These are phyloP conservation scores for Harpalus rufipes DNA, from an alignment of 2,888 invertebrate genomes.

Conservation along the genomic window DNA sequence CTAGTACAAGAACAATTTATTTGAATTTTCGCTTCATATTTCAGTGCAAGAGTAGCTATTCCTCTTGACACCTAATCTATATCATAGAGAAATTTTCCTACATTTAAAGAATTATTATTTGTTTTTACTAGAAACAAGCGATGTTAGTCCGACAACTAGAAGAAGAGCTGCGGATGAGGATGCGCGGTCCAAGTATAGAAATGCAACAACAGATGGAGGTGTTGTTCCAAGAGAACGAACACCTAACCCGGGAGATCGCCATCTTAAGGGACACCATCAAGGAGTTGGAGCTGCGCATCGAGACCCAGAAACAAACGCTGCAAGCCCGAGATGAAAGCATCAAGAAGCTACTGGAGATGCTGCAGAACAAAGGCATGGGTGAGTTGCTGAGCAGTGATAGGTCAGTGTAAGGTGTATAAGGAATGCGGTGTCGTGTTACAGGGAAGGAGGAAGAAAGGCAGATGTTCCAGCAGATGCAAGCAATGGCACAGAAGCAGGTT, in stretches of 20 bases:
- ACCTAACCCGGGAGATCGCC: constrained; percentile 94
- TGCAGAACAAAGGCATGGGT: constrained; percentile 98
- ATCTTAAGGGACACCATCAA: constrained; percentile 96
- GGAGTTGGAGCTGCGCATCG: constrained; percentile 97
- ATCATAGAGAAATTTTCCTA: too few relatives aligned
- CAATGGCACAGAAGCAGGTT: constrained; percentile 98
- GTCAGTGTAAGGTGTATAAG: constrained; percentile 90
- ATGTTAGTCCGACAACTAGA: constrained; percentile 95
- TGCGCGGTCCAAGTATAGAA: constrained; percentile 94
- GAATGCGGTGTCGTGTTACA: constrained; percentile 78
- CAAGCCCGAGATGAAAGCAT: constrained; percentile 98
- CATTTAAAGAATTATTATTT: background rate
- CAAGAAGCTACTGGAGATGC: constrained; percentile 98
- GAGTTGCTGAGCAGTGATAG: constrained; percentile 90
- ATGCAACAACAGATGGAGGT: constrained; percentile 95
- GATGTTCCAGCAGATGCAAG: constrained; percentile 98
- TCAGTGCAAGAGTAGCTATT: too few relatives aligned
- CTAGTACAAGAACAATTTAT: too few relatives aligned
- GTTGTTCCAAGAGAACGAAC: constrained; percentile 95
- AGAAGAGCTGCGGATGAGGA: constrained; percentile 92
- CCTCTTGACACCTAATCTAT: too few relatives aligned
- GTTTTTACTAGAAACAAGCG: constrained; percentile 90
- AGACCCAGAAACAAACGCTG: constrained; percentile 98
- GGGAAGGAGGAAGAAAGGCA: constrained; percentile 97
- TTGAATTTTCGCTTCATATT: too few relatives aligned